These are phyloP conservation scores for Hexactinellida sp. DNA, from an alignment of 37 sponge, comb jelly and placozoan genomes.

Conservation along the genomic window DNA sequence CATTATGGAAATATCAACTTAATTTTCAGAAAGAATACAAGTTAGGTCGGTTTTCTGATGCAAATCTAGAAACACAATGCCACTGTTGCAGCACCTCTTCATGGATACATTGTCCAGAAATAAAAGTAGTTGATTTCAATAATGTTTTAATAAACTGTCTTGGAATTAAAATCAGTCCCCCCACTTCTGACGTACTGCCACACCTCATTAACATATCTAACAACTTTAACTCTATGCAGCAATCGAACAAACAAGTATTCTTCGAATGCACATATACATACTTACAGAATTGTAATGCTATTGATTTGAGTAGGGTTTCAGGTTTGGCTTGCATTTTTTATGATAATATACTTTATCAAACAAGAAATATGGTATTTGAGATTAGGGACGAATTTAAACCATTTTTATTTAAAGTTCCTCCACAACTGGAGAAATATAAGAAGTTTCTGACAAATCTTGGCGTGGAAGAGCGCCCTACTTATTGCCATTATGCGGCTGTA, in stretches of 20 bases:
- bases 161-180: background rate
- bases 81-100: background rate
- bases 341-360: background rate
- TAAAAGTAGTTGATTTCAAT: background rate
- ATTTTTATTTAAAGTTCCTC: background rate
- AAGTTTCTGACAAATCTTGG: background rate
- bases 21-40: background rate
- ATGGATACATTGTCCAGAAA: background rate
- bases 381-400: background rate
- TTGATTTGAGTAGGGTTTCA: background rate
- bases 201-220: background rate
- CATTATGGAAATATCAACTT: background rate
- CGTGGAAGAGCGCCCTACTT: background rate
- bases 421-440: background rate
- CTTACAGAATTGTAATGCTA: too few relatives aligned
- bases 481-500: background rate
- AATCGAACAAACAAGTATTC: too few relatives aligned
- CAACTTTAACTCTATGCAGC: background rate
- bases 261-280: too few relatives aligned
- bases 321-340: background rate
- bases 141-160: background rate
- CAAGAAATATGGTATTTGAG: background rate
- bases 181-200: background rate
- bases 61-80: background rate
- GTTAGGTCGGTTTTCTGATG: background rate